Evolutionary conservation across 2,113 vertebrate genomes (phyloP).

Genomic region (Pipra filicauda): DNA sequence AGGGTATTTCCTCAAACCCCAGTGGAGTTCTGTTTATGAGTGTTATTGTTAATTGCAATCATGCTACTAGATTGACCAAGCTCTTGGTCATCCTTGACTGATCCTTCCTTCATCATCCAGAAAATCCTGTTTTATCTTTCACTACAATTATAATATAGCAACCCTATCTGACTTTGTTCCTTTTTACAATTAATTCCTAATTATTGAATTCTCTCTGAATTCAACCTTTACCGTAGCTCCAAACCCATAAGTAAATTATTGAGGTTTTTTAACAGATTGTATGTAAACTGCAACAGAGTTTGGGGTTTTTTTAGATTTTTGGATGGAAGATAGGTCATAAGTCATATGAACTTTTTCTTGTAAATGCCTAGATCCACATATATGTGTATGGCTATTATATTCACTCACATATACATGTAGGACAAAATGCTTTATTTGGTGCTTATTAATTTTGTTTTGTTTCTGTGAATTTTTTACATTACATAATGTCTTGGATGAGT

Average conservation of each 20-base stretch:
- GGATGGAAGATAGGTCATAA: neutral
- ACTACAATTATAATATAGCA: neutral
- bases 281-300: neutral
- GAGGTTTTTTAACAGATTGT: neutral
- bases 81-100: conserved; percentile 35
- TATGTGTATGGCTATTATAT: neutral
- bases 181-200: neutral
- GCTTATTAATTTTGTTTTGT: neutral
- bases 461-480: neutral
- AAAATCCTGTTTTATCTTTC: conserved; percentile 2
- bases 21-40: neutral
- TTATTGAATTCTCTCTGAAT: neutral
- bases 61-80: neutral
- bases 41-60: conserved; percentile 5
- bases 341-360: neutral
- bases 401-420: rapidly evolving
- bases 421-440: neutral
- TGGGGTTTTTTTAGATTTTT: neutral
- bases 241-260: neutral
- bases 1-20: neutral
- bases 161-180: neutral
- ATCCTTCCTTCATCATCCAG: neutral
- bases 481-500: rapidly evolving
- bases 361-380: neutral
- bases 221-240: neutral